Conservation (phyloP, 2,113 vertebrate species). For the Petroica traversi region DNA sequence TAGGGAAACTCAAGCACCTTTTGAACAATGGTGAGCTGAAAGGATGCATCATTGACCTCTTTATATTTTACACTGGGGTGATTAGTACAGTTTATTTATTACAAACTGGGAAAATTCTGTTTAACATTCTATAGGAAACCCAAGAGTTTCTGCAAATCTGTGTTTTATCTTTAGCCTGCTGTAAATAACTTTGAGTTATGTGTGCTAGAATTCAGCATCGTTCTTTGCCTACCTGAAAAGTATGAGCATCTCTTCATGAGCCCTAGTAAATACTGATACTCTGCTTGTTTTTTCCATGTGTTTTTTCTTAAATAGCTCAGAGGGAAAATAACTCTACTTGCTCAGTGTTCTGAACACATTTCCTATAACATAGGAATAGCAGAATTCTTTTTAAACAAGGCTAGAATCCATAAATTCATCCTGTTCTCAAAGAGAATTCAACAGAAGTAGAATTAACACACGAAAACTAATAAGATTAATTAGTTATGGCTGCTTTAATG, state of each 20-base stretch:
- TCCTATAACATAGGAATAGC: background rate
- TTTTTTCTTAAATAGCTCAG: background rate
- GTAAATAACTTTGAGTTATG: background rate
- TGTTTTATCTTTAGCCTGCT: background rate
- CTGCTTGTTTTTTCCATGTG: background rate
- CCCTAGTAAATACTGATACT: background rate
- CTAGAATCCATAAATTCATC: background rate
- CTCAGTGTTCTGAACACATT: background rate
- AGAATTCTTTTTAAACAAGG: background rate
- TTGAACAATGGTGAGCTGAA: slow-evolving; percentile 68
- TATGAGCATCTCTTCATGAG: background rate
- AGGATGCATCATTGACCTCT: slow-evolving; percentile 74
- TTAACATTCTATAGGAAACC: background rate
- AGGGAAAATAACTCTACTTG: background rate
- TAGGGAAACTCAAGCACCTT: slow-evolving; percentile 66
- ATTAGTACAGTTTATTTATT: slow-evolving; percentile 12
- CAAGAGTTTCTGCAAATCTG: background rate
- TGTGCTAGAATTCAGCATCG: background rate
- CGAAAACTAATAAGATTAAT: background rate
- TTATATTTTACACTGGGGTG: slow-evolving; percentile 19
- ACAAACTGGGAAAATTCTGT: background rate
- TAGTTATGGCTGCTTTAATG: slow-evolving; percentile 47
- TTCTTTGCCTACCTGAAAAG: slow-evolving; percentile 9
- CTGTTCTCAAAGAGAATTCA: background rate
- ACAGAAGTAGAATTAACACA: background rate